Evolutionary conservation across 2,113 vertebrate species (phyloP).

Genomic region (Mugil cephalus): DNA sequence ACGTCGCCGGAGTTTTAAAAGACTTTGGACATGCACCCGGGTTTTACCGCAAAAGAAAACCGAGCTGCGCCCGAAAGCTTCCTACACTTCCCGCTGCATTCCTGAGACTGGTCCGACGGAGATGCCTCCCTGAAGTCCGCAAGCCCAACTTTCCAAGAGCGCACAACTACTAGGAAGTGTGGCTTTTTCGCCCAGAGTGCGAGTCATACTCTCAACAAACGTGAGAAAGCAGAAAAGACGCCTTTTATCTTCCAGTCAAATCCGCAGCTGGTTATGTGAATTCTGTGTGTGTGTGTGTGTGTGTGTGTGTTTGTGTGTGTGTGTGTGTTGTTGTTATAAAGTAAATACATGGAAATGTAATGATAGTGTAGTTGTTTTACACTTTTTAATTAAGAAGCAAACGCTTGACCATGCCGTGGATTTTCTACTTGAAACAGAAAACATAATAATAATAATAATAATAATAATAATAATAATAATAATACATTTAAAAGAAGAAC

Average conservation of each 20-base stretch:
- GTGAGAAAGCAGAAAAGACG: not conserved
- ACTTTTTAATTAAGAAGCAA: too few relatives aligned
- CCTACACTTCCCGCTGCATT: slow-evolving; percentile 56
- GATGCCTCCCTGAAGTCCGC: slow-evolving; percentile 63
- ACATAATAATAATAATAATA: too few relatives aligned
- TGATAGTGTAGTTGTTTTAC: not conserved
- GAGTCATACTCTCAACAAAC: slow-evolving; percentile 21
- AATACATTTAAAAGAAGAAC: too few relatives aligned
- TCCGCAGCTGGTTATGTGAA: not conserved
- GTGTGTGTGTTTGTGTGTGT: too few relatives aligned
- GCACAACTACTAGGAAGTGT: slow-evolving; percentile 65
- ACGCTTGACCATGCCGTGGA: too few relatives aligned
- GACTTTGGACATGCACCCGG: slow-evolving; percentile 14
- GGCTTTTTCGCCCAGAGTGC: slow-evolving; percentile 20
- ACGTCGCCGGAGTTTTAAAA: slow-evolving; percentile 41
- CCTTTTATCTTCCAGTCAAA: not conserved
- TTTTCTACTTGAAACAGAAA: too few relatives aligned
- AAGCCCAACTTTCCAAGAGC: slow-evolving; percentile 67
- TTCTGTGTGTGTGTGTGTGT: too few relatives aligned
- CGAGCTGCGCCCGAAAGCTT: slow-evolving; percentile 38
- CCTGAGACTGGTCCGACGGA: slow-evolving; percentile 50
- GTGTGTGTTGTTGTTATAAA: too few relatives aligned
- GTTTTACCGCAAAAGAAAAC: slow-evolving; percentile 19
- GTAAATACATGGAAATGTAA: not conserved
- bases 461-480: not conserved